Evolutionary conservation across 2,888 invertebrate genomes (phyloP), one percentile per base, ranked within the genome.

Genomic region (Meliscaeva auricollis): DNA sequence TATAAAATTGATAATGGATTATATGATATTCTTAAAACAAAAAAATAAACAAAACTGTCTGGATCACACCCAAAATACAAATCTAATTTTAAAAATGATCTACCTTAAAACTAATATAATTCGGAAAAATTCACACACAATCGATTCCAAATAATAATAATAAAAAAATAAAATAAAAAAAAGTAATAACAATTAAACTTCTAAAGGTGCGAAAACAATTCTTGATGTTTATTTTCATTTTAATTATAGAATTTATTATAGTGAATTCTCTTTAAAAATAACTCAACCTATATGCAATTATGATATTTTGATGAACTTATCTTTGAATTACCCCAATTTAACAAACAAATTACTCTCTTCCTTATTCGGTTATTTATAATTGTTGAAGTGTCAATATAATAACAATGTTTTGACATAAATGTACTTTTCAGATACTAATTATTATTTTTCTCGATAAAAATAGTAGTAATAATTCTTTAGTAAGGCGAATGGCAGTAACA

Each of bases 41-140:
- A 26, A 26, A 41, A 22, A 22, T 4, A 41, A 60, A 22, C 38
- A 38, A 22, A n/a, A 15, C 22, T 26, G 8, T n/a, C 60, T 60
- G 60, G 41, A 38, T 20, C 9, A 6, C 20, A 15, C 38, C 41
- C 26, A 41, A 60, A 60, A 56, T 22, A 26, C 26, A 4, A 26
- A 26, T 60, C 41, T 60, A 41, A 60, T 44, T 60, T 41, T 60
- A 60, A 41, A 60, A 26, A 41, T 58, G 58, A 58, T 6, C 58
- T 20, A 38, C 58, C 22, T n/a, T 38, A 26, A 38, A 58, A 58
- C 38, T 38, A 58, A 58, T 35, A n/a, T 35, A 22, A 58, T 5
- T 13, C 17, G 56, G 13, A 38, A 11, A 58, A 58, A 35, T 3
- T 58, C n/a, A 6, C 32, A 35, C 11, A 58, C 2, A n/a, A 30